Evolutionary conservation across 1,140 invertebrate genomes (phyloP).

Genomic region (Diachasmimorpha longicaudata): DNA sequence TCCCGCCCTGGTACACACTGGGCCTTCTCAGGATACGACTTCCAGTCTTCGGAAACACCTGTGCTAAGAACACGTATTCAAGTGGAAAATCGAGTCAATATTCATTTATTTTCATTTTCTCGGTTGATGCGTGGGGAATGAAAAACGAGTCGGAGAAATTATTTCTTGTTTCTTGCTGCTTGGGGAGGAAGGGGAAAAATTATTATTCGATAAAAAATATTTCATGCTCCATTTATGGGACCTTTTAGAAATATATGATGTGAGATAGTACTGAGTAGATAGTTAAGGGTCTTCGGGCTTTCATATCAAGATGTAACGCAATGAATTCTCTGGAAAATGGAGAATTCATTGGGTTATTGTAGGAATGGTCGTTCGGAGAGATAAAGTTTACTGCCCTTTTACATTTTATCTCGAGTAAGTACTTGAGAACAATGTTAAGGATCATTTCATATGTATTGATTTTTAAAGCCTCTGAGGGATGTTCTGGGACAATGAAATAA

Average conservation of each 20-base stretch:
- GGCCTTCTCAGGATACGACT: not conserved
- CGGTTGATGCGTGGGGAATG: not conserved
- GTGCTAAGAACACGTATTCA: constrained; percentile 20
- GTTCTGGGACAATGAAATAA: not conserved
- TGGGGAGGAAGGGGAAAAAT: too few relatives aligned
- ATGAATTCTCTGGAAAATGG: not conserved
- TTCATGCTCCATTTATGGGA: not conserved
- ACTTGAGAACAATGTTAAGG: not conserved
- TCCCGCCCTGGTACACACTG: not conserved
- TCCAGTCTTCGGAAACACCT: constrained; percentile 24
- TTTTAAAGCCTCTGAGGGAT: not conserved
- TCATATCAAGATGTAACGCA: not conserved
- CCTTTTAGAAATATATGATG: not conserved
- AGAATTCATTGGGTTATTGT: not conserved
- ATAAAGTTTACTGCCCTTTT: not conserved
- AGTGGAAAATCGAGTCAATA: constrained; percentile 24
- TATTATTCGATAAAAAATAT: not conserved
- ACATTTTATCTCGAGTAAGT: not conserved
- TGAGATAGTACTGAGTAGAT: not conserved
- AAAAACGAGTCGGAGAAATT: not conserved
- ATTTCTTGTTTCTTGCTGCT: not conserved
- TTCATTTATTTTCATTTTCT: not conserved
- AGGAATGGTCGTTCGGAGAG: not conserved
- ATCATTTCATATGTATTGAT: not conserved
- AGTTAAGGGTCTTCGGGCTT: not conserved